Base-by-base conservation (phyloP, 2,888 invertebrate genomes). In the Formica aserva region DNA sequence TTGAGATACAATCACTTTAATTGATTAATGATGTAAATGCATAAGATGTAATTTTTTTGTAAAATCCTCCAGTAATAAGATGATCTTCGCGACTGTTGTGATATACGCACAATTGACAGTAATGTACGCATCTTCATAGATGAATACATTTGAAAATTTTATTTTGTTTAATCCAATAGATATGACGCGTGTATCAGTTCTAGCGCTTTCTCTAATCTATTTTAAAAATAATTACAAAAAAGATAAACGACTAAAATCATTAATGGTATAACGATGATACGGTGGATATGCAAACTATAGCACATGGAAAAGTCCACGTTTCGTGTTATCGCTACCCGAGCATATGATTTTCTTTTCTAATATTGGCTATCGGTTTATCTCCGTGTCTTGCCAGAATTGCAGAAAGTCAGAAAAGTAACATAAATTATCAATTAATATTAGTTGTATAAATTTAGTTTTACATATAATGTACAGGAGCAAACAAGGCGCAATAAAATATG, bases 141-240 rank as follows among this genome's bases (percentile, higher is more conserved):
- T 9, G 13, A 55, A 4, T 22, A 11, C 48, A 45, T 13, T 32
- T 75, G 22, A 22, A 32, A 62, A 45, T 48, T 62, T 32, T 55
- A 2, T 55, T 38, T 13, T n/a, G 15, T 18, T 15, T 11, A 32
- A 32, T 38, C n/a, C 45, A 22, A 48, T 8, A 48, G 18, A 15
- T 63, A 35, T 62, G 18, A 13, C 26, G 29, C 41, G 18, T 52
- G 35, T 48, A 32, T 52, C 35, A 29, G 8, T 22, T n/a, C 41
- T 26, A 22, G 13, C 13, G 11, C 13, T 26, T 15, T 3, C 8
- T 65, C 48, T 85, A 85, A 85, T 86, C 75, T 69, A 85, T 60
- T 85, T 88, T 87, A 86, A 78, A 85, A 84, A 83, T 89, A 90
- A 89, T 91, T 89, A 86, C 77, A 29, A 75, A 71, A 82, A 66